Conservation (phyloP, 2,797 vertebrate species). For the Pempheris klunzingeri region DNA sequence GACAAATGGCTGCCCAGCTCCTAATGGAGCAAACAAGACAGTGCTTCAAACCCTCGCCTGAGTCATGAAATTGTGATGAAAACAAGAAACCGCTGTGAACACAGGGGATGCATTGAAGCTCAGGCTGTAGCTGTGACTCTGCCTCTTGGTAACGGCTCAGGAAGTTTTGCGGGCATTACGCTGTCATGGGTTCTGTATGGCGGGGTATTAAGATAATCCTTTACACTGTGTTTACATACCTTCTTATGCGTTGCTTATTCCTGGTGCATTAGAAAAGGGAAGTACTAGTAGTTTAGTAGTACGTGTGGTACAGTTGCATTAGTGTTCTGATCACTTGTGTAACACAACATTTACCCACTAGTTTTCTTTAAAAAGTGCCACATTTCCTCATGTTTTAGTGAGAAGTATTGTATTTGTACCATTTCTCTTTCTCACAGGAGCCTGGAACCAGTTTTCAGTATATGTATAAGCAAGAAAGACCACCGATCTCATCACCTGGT, state of each 20-base stretch:
- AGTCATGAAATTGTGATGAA: conserved; percentile 11
- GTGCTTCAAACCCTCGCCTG: neutral
- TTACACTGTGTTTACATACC: conserved; percentile 67
- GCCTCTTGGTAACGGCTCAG: conserved; percentile 1
- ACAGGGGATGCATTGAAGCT: neutral
- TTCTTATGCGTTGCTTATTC: conserved; percentile 46
- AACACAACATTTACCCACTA: neutral
- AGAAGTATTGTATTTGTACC: neutral
- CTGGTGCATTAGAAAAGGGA: conserved; percentile 49
- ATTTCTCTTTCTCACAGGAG: conserved; percentile 37
- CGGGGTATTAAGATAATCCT: conserved; percentile 75
- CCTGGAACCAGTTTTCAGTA: neutral
- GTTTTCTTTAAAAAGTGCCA: neutral
- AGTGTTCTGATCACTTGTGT: conserved; percentile 37
- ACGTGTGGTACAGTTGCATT: conserved; percentile 35
- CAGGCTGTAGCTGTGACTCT: conserved; percentile 4
- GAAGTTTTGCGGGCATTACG: conserved; percentile 65
- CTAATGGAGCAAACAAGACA: neutral
- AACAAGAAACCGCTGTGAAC: neutral
- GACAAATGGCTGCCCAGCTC: neutral
- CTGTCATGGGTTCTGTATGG: conserved; percentile 72
- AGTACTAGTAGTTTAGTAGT: conserved; percentile 34
- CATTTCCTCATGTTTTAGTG: neutral
- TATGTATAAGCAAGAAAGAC: conserved; percentile 13
- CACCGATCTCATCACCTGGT: conserved; percentile 39